These are phyloP conservation scores for Cuculus canorus DNA, from an alignment of 2,797 vertebrate species.

Conservation along the genomic window DNA sequence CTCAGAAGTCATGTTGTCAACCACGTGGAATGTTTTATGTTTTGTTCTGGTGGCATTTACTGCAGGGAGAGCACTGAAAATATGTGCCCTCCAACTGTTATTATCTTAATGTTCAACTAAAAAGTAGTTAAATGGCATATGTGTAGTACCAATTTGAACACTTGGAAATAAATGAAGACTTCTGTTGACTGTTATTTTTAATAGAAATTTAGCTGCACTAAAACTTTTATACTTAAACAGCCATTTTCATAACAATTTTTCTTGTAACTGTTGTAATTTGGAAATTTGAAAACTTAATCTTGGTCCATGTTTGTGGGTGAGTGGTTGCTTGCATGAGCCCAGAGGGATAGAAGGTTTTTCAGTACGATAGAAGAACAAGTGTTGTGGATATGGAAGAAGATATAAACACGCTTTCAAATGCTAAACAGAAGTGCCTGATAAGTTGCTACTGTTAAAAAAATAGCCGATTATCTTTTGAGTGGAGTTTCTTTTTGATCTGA, in stretches of 20 bases:
- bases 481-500: neutral
- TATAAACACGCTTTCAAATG: neutral
- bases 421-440: neutral
- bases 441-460: neutral
- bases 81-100: conserved; percentile 61
- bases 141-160: conserved; percentile 67
- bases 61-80: conserved; percentile 50
- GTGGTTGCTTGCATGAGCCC: neutral
- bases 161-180: conserved; percentile 39
- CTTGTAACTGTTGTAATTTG: neutral
- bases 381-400: neutral
- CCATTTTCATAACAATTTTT: neutral
- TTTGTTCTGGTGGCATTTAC: conserved; percentile 51
- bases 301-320: accelerated
- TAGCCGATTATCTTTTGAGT: neutral
- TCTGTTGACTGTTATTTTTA: conserved; percentile 16
- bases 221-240: neutral
- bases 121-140: conserved; percentile 43
- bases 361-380: neutral
- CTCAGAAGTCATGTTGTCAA: conserved; percentile 36
- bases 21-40: conserved; percentile 63
- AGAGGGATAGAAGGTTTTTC: neutral
- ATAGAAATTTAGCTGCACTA: neutral
- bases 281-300: neutral
- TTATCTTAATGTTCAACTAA: conserved; percentile 75